These are phyloP conservation scores for Drosophila planitibia DNA, from an alignment of 2,888 invertebrate genomes.

Conservation along the genomic window DNA sequence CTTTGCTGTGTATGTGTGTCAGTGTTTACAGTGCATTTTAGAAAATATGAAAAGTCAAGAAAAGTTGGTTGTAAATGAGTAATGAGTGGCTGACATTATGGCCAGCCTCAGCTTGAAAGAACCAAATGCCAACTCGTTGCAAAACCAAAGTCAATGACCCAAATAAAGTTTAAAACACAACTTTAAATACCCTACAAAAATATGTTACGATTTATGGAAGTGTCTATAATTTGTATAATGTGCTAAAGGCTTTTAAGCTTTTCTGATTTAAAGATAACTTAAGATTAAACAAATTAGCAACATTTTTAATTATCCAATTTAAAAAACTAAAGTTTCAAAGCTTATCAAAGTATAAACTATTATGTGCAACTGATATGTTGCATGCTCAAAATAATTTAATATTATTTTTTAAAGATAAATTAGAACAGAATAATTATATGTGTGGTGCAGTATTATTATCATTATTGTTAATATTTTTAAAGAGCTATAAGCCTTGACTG, in stretches of 20 bases:
- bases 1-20: slow-evolving; percentile 1
- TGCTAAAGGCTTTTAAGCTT: not conserved
- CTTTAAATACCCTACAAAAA: slow-evolving; percentile 5
- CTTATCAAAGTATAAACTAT: not conserved
- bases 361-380: not conserved
- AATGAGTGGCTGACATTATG: slow-evolving; percentile 74
- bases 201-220: not conserved
- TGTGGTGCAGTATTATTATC: not conserved
- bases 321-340: not conserved
- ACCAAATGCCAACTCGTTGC: slow-evolving; percentile 18
- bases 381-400: not conserved
- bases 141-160: slow-evolving; percentile 27
- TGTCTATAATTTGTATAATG: not conserved
- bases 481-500: not conserved
- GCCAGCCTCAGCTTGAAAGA: slow-evolving; percentile 26
- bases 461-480: not conserved
- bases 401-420: not conserved
- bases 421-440: too few relatives aligned
- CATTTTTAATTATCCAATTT: not conserved
- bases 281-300: not conserved
- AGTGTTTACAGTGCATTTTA: slow-evolving; percentile 53
- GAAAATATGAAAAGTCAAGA: slow-evolving; percentile 78
- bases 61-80: slow-evolving; percentile 77
- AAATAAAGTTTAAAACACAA: slow-evolving; percentile 15
- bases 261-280: not conserved